Base-by-base conservation (phyloP, 1,140 invertebrate genomes). In the Procambarus virginalis region DNA sequence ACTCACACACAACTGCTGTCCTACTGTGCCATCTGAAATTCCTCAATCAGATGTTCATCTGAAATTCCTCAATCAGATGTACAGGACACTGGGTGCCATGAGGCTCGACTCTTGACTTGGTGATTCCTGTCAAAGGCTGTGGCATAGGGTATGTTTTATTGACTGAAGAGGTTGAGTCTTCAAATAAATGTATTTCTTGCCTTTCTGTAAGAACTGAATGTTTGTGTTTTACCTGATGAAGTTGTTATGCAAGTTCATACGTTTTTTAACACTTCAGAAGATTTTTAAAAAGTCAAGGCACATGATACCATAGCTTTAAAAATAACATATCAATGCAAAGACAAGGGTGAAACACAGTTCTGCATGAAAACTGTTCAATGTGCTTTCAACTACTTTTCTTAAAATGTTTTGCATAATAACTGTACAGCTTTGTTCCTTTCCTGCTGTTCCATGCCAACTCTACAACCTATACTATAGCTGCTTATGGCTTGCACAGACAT, bases 271-370 rank as follows among this genome's bases (percentile, higher is more conserved):
- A 84, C 68, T 73, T 75, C 22, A 49, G 70, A 84, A 45, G 68
- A 70, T 48, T 17, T 45, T 48, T 45, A 82, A 84, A 75, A 51
- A 84, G 68, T 84, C 68, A 73, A 75, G 83, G 83, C 83, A 73
- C 83, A 84, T 84, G 48, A 84, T 84, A 68, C 83, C 73, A 84
- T 84, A 84, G 83, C 83, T 84, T 84, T 84, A 84, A 84, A 45
- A 75, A 84, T 84, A 84, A 84, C 83, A 84, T 84, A 84, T 84
- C 83, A 84, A 84, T 84, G 83, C 83, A 84, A 84, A 84, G 83
- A 84, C 83, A 84, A 75, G 83, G 83, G 83, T 49, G 83, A 84
- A 84, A 84, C 83, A 84, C 83, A 84, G 73, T 73, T 84, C 68
- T 75, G 68, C 70, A 75, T 84, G 70, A 75, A 84, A 76, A 84